Conservation (phyloP, 53 echinoderm and acorn worm species). For the Stichopus horrens region DNA sequence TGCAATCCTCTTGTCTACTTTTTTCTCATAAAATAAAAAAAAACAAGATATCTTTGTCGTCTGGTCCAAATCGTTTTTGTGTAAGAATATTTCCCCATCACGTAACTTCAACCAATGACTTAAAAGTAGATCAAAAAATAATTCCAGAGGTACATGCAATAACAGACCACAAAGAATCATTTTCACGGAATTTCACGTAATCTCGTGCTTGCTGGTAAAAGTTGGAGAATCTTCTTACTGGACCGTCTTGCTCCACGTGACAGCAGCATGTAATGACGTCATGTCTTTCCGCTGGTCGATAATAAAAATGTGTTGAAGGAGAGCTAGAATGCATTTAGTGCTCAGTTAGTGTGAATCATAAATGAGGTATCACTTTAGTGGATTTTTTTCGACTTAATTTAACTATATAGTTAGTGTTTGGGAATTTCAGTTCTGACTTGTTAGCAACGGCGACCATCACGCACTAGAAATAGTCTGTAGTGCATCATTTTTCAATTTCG, state of each 20-base stretch:
- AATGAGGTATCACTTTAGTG: constrained; percentile 17
- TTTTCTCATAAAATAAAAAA: too few species aligned
- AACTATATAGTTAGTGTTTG: background rate
- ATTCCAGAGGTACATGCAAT: too few species aligned
- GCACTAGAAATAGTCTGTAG: background rate
- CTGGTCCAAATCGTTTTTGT: too few species aligned
- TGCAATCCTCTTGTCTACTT: too few species aligned
- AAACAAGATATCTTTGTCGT: too few species aligned
- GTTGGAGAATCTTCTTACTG: background rate
- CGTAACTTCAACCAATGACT: too few species aligned
- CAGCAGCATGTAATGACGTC: constrained; percentile 24
- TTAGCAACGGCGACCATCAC: constrained; percentile 6
- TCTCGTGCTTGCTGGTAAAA: background rate
- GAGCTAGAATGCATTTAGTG: constrained; percentile 3
- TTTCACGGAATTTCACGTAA: too few species aligned
- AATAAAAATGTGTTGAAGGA: constrained; percentile 34
- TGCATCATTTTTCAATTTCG: constrained; percentile 1
- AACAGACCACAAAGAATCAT: too few species aligned
- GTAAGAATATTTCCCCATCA: too few species aligned
- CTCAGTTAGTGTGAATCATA: constrained; percentile 9
- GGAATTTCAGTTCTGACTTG: constrained; percentile 1
- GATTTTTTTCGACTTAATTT: constrained; percentile 13
- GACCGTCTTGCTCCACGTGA: constrained; percentile 21
- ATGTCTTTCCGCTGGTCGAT: background rate
- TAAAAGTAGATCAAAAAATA: too few species aligned